A percentile compares a stretch with the other conserved stretches of the same genome.
phyloP scores from a whole-genome alignment of 2,888 invertebrate genomes.

The Bibio marci region DNA sequence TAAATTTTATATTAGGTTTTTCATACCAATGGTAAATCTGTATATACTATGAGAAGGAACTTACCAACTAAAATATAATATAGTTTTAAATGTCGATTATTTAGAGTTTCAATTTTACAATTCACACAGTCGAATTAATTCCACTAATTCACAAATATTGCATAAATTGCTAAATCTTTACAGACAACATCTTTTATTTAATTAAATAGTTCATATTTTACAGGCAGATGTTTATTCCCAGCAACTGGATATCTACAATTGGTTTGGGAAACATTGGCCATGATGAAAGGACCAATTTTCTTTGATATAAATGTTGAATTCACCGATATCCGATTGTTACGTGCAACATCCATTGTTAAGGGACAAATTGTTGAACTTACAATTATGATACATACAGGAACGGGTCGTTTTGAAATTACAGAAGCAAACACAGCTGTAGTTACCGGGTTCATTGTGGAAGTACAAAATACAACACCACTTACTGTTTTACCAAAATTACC shows the following conservation, averaged over 20 bases:
- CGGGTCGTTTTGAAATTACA: constrained; percentile 44
- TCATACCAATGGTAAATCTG: no score
- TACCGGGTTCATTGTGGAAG: constrained; percentile 46
- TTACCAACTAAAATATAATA: no score
- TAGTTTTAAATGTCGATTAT: no score
- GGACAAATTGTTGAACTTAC: constrained; percentile 36
- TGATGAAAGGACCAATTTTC: constrained; percentile 43
- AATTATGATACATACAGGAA: constrained; percentile 41
- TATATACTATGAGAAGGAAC: no score
- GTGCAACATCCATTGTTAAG: constrained; percentile 63
- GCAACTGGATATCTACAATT: constrained; percentile 67
- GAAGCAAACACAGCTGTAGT: constrained; percentile 53
- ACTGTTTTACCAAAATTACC: constrained; percentile 12
- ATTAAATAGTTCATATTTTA: constrained; percentile 3
- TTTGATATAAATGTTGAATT: constrained; percentile 63
- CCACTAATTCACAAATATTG: no score
- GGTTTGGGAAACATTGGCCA: constrained; percentile 63
- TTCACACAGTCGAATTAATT: no score
- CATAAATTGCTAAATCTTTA: no score
- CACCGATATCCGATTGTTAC: constrained; percentile 65
- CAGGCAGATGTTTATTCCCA: constrained; percentile 60
- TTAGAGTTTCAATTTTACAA: no score
- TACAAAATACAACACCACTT: constrained; percentile 26
- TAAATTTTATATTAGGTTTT: no score
- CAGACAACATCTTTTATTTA: background rate